These are phyloP conservation scores for Monomorium pharaonis DNA, from an alignment of 1,140 invertebrate genomes.

Conservation along the genomic window DNA sequence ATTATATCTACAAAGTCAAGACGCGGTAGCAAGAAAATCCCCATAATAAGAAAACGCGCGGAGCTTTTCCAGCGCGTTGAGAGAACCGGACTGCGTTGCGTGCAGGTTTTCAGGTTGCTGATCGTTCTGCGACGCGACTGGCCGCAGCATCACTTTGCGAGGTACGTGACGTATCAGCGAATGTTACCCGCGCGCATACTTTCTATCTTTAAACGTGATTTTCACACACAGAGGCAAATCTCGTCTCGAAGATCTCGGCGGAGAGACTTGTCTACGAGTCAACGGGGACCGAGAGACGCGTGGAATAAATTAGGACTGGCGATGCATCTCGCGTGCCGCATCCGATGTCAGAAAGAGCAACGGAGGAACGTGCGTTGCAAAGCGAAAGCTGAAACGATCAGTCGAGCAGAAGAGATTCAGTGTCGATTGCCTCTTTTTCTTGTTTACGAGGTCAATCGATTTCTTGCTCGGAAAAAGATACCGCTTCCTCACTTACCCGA, in stretches of 20 bases:
- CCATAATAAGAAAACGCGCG: slow-evolving; percentile 11
- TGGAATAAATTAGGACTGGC: slow-evolving; percentile 9
- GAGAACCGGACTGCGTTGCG: not conserved
- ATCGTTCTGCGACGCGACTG: not conserved
- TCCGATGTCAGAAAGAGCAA: not conserved
- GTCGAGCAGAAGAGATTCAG: not conserved
- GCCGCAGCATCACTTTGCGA: not conserved
- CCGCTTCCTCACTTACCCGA: not conserved
- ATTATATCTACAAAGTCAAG: not conserved
- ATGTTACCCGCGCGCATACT: not conserved
- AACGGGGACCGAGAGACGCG: not conserved
- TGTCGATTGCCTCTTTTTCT: not conserved
- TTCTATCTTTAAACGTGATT: not conserved
- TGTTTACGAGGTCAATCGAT: not conserved
- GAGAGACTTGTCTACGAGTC: not conserved
- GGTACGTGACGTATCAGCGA: not conserved
- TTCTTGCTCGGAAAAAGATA: not conserved
- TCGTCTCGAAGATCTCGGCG: not conserved
- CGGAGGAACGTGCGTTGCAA: not conserved
- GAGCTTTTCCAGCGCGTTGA: not conserved
- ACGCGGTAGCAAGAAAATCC: not conserved
- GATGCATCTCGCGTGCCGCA: not conserved
- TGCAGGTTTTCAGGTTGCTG: not conserved
- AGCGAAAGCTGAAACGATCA: not conserved
- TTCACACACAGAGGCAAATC: not conserved